phyloP scores from a whole-genome alignment of 2,797 vertebrate species.

The Taenioides sp. region DNA sequence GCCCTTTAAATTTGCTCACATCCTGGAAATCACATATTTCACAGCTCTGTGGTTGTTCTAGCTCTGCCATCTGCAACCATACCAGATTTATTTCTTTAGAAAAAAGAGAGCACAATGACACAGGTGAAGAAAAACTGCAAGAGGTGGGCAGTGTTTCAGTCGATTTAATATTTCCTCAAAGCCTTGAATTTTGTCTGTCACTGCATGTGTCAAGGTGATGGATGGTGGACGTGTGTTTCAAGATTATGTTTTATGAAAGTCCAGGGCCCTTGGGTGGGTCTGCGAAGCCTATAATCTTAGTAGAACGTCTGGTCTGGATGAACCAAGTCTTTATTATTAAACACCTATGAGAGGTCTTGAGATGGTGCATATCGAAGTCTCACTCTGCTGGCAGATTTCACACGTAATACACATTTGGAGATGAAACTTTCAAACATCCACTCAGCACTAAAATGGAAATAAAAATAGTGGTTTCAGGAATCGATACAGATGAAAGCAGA shows the following conservation, averaged over 20 bases:
- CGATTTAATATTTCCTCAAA: conserved; percentile 54
- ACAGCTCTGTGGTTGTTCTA: conserved; percentile 58
- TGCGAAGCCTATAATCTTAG: conserved; percentile 74
- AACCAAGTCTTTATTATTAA: conserved; percentile 77
- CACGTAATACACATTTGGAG: conserved; percentile 65
- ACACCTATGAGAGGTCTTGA: conserved; percentile 72
- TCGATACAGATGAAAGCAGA: conserved; percentile 28
- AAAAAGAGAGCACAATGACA: conserved; percentile 40
- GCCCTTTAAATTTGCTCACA: not conserved
- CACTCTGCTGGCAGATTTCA: conserved; percentile 54
- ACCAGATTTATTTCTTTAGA: conserved; percentile 3
- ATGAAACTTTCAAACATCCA: conserved; percentile 65
- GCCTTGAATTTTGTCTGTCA: conserved; percentile 58
- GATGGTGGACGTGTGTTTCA: conserved; percentile 70
- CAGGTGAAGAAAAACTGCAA: conserved; percentile 48
- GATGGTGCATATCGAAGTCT: conserved; percentile 61
- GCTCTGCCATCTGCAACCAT: conserved; percentile 13
- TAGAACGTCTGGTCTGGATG: conserved; percentile 68
- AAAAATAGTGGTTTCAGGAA: conserved; percentile 33
- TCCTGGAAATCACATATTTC: conserved; percentile 57
- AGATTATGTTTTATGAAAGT: conserved; percentile 76
- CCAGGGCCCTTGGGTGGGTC: conserved; percentile 72
- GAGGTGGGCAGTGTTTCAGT: conserved; percentile 15
- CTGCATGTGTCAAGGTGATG: conserved; percentile 65
- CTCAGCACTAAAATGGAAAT: conserved; percentile 46